Evolutionary conservation across 2,888 invertebrate genomes (phyloP).

Genomic region (Tanypteryx hageni): DNA sequence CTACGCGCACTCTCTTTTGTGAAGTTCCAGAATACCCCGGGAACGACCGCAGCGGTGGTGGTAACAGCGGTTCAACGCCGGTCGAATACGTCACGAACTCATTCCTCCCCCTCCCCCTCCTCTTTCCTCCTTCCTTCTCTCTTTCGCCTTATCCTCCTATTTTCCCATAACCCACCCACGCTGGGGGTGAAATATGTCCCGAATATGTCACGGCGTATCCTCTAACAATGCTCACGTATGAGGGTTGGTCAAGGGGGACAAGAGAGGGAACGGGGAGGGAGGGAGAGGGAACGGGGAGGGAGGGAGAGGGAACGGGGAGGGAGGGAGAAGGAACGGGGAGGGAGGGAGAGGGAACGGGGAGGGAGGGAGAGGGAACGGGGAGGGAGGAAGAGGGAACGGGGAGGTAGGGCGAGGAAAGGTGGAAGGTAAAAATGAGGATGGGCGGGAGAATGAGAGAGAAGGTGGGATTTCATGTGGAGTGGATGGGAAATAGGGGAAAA

Average conservation of each 20-base stretch:
- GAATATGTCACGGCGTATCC: slow-evolving; percentile 49
- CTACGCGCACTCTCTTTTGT: neutral
- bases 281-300: neutral
- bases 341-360: neutral
- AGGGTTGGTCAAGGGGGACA: neutral
- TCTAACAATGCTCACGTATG: slow-evolving; percentile 23
- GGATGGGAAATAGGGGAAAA: too few relatives aligned
- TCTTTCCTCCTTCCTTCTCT: neutral
- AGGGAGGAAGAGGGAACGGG: neutral
- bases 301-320: neutral
- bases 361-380: neutral
- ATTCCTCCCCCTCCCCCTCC: neutral
- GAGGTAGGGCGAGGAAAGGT: neutral
- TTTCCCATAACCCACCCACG: neutral
- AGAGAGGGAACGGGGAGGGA: neutral
- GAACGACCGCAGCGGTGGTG: slow-evolving; percentile 38
- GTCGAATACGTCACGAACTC: slow-evolving; percentile 27
- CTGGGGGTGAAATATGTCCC: slow-evolving; percentile 26
- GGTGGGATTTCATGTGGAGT: too few relatives aligned
- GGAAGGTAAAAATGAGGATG: neutral
- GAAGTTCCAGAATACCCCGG: slow-evolving; percentile 27
- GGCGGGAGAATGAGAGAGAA: neutral
- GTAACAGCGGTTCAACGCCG: slow-evolving; percentile 5
- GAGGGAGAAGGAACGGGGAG: neutral
- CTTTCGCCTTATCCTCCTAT: neutral